A percentile compares a stretch with the other conserved stretches of the same genome.
Evolutionary conservation across 2,113 vertebrate genomes (phyloP).

Genomic region (Syngnathoides biaculeatus): DNA sequence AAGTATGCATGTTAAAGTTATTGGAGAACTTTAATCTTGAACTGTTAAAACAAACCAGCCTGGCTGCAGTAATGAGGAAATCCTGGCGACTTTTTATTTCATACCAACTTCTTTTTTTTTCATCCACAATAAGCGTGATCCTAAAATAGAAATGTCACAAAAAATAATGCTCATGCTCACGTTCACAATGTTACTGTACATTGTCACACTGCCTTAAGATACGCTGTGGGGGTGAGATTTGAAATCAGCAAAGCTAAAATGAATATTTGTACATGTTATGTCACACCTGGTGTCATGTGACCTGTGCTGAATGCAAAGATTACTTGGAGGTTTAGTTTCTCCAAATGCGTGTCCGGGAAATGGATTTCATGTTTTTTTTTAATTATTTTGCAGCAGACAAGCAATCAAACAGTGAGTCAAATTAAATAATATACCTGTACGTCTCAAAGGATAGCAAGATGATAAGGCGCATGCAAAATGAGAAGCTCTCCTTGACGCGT

Average conservation of each 20-base stretch:
- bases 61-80: too few relatives aligned
- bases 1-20: too few relatives aligned
- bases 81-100: too few relatives aligned
- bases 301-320: conserved; percentile 31
- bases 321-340: neutral
- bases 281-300: conserved; percentile 22
- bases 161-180: neutral
- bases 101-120: too few relatives aligned
- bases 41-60: too few relatives aligned
- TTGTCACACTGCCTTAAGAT: neutral
- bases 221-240: neutral
- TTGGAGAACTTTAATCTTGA: too few relatives aligned
- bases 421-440: conserved; percentile 62
- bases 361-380: conserved; percentile 60
- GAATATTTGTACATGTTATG: conserved; percentile 5
- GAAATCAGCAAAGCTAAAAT: neutral
- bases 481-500: conserved; percentile 56
- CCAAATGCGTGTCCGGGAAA: conserved; percentile 25
- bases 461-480: conserved; percentile 76
- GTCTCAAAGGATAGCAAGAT: conserved; percentile 68
- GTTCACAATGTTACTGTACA: neutral
- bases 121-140: too few relatives aligned
- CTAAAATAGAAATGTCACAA: neutral
- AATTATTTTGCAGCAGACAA: conserved; percentile 74
- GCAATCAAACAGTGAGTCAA: conserved; percentile 69